These are phyloP conservation scores for Sus cebifrons DNA, from an alignment of 2,797 vertebrate genomes.

Conservation along the genomic window DNA sequence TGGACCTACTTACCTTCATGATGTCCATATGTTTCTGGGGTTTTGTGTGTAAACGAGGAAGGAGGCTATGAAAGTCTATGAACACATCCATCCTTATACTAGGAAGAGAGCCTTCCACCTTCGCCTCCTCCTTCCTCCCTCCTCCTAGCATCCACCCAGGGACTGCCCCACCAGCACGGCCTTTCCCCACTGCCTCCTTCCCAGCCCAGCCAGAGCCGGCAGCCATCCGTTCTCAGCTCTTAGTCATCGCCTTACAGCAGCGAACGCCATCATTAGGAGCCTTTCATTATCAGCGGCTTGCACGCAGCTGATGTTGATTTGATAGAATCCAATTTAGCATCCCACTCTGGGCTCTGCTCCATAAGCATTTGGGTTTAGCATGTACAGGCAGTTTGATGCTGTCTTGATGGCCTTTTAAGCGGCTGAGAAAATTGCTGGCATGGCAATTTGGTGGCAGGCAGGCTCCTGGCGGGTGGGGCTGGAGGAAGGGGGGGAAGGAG, in stretches of 20 bases:
- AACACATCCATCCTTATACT: not conserved
- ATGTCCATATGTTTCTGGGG: not conserved
- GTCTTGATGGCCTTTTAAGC: conserved; percentile 91
- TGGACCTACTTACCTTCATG: not conserved
- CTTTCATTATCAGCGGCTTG: conserved; percentile 88
- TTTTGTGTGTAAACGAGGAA: not conserved
- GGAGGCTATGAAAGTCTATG: not conserved
- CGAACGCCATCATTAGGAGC: conserved; percentile 85
- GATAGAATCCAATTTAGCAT: conserved; percentile 91
- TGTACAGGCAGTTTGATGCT: conserved; percentile 89
- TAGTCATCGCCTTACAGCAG: conserved; percentile 85
- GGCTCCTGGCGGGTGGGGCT: conserved; percentile 48
- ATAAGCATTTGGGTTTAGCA: conserved; percentile 89
- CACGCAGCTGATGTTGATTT: conserved; percentile 89
- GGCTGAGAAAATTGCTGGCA: conserved; percentile 88
- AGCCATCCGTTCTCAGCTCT: conserved; percentile 59
- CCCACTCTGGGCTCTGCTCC: conserved; percentile 91
- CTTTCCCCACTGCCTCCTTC: not conserved
- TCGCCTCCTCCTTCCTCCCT: not conserved
- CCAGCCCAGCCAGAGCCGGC: conserved; percentile 16
- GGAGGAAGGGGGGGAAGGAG: not conserved
- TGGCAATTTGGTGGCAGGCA: conserved; percentile 83
- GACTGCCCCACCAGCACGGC: not conserved
- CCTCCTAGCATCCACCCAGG: not conserved
- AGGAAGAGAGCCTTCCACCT: not conserved